Percentiles rank a stretch among this genome's conserved stretches.
phyloP scores from a whole-genome alignment of 2,888 invertebrate species.

The Agriotes lineatus region DNA sequence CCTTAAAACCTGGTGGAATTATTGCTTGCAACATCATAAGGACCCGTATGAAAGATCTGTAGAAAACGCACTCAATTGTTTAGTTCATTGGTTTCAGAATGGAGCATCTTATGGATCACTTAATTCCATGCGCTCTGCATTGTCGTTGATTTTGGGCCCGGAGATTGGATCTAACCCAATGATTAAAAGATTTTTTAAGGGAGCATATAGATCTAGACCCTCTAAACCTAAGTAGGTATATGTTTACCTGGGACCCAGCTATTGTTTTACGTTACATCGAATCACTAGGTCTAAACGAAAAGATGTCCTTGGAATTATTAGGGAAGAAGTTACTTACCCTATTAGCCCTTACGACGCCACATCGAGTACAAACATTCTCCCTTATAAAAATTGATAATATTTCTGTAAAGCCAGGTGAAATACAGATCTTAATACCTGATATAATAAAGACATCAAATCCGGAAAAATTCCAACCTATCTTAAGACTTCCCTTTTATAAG shows the following conservation, averaged over 20 bases:
- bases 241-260: neutral
- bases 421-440: slow-evolving; percentile 45
- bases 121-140: neutral
- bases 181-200: neutral
- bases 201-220: neutral
- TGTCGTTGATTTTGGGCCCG: neutral
- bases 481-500: slow-evolving; percentile 14
- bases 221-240: neutral
- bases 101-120: neutral
- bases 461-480: slow-evolving; percentile 27
- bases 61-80: neutral
- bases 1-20: neutral
- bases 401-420: neutral
- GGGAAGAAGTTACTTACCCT: slow-evolving; percentile 43
- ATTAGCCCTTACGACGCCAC: slow-evolving; percentile 47
- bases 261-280: slow-evolving; percentile 33
- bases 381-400: slow-evolving; percentile 40
- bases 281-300: slow-evolving; percentile 2
- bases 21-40: neutral
- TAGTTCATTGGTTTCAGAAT: neutral
- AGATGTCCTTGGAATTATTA: slow-evolving; percentile 29
- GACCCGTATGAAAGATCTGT: neutral
- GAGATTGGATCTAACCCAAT: too few species aligned
- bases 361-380: slow-evolving; percentile 44
- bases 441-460: slow-evolving; percentile 33